Conservation (phyloP, 2,113 vertebrate species). For the Bucco capensis region DNA sequence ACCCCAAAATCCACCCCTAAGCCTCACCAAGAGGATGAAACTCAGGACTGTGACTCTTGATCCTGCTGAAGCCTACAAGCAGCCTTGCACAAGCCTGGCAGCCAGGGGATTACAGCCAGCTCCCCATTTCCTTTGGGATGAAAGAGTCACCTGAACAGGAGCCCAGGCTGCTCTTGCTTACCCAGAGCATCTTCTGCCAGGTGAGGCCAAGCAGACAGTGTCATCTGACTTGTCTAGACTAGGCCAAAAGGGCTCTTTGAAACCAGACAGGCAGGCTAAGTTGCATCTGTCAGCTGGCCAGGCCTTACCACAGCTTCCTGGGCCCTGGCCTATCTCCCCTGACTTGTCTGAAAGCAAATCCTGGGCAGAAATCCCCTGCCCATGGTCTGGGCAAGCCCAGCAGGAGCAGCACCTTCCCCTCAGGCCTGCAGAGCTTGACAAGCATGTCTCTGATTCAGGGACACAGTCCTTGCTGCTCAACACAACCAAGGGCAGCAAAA, state of each 20-base stretch:
- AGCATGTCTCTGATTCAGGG: not conserved
- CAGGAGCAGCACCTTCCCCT: not conserved
- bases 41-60: not conserved
- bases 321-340: not conserved
- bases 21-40: not conserved
- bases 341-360: not conserved
- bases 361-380: not conserved
- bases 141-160: not conserved
- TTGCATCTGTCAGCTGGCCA: not conserved
- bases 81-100: not conserved
- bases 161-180: not conserved
- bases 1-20: not conserved
- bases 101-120: not conserved
- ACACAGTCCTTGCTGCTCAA: not conserved
- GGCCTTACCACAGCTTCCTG: not conserved
- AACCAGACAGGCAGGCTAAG: not conserved
- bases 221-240: slow-evolving; percentile 4
- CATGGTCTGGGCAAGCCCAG: not conserved
- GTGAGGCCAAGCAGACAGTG: not conserved
- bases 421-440: not conserved
- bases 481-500: not conserved
- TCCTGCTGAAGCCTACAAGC: not conserved
- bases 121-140: not conserved
- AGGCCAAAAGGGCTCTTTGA: slow-evolving; percentile 11
- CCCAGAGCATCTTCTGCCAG: not conserved